Base-by-base conservation (phyloP, 2,888 invertebrate species). In the Lydus trimaculatus region DNA sequence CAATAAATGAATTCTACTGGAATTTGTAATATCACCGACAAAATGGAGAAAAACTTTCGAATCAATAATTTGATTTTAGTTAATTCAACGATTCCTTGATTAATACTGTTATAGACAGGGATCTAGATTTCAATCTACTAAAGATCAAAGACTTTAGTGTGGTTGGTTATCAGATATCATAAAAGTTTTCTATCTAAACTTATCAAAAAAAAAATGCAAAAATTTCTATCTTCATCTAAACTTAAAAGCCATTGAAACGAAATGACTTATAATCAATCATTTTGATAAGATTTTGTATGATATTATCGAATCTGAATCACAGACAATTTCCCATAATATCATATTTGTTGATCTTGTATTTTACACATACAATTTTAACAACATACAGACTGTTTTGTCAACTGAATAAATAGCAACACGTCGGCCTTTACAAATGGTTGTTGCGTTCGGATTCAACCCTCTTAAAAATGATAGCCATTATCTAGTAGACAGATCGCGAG, bases 401-500 rank as follows among this genome's bases (percentile, higher is more conserved):
- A 77, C 77, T 75, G 79, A 73, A 84, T 83, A 81, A 83, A 84
- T 84, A 82, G 82, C 81, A 79, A 80, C 80, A 81, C 80, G 82
- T 83, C 82, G 78, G 75, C 76, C 75, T 78, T 78, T 81, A 82
- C 83, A 82, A 84, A 83, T 83, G 81, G 80, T 79, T 71, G 76
- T 73, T 75, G 81, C 78, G 80, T 81, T 80, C 78, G 79, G 79
- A 80, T 80, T 80, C 79, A 78, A 76, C 82, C 82, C 82, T 80
- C 82, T 84, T 84, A 84, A 85, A 84, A 84, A 84, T 85, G 84
- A 83, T 80, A 78, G 78, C 84, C 80, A 85, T 84, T 84, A 84
- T 83, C 80, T 76, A 74, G 75, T 72, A 82, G 84, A 84, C 82
- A 82, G 81, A 81, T 82, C 79, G 79, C 81, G 80, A 81, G 83